A percentile compares a stretch with the other conserved stretches of the same genome.
Evolutionary conservation across 2,113 vertebrate genomes (phyloP).

Genomic region (Sturnus vulgaris): DNA sequence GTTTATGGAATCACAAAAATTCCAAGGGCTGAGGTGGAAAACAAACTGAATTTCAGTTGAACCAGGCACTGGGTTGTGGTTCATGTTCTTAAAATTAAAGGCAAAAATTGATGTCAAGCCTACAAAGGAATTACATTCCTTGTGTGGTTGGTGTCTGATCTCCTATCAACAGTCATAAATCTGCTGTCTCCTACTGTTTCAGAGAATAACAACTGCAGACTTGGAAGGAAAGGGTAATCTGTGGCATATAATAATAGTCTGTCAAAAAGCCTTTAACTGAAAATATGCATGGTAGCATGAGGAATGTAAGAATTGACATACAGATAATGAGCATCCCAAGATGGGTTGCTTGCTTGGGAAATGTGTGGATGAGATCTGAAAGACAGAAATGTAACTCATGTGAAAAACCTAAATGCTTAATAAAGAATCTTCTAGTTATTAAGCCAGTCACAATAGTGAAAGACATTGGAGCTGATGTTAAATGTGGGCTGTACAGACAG

Average conservation of each 20-base stretch:
- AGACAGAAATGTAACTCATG: neutral
- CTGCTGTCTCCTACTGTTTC: conserved; percentile 23
- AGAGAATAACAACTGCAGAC: conserved; percentile 25
- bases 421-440: neutral
- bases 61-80: no score
- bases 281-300: neutral
- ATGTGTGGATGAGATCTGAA: neutral
- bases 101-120: neutral
- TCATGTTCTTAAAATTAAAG: no score
- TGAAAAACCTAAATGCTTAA: neutral
- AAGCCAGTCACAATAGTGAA: neutral
- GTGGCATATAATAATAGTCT: conserved; percentile 11
- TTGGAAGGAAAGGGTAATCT: conserved; percentile 34
- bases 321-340: neutral
- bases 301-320: neutral
- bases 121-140: conserved; percentile 32
- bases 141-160: conserved; percentile 38
- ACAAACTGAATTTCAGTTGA: neutral
- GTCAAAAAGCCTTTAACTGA: conserved; percentile 5
- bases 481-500: neutral
- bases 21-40: neutral
- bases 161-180: conserved; percentile 34
- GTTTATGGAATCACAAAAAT: neutral
- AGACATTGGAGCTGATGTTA: neutral
- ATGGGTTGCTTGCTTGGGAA: neutral